Conservation (phyloP, 92 coral and sea anemone genomes). For the Metridium senile region DNA sequence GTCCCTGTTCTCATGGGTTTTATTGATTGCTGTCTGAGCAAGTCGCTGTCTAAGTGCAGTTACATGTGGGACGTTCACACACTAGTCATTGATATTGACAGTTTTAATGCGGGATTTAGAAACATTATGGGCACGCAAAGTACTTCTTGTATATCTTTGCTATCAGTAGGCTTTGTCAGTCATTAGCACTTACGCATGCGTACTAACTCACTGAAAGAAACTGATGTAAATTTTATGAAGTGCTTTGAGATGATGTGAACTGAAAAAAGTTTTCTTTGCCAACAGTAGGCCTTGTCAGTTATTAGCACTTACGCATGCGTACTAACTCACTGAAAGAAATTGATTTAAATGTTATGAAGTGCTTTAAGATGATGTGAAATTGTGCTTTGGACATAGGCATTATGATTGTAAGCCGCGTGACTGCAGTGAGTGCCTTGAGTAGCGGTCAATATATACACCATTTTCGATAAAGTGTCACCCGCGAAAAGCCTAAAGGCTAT, state of each 20-base stretch:
- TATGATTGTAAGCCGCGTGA: no score
- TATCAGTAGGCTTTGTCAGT: background rate
- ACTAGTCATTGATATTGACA: slow-evolving; percentile 25
- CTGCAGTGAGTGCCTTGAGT: no score
- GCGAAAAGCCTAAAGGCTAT: no score
- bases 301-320: background rate
- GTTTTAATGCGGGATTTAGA: slow-evolving; percentile 23
- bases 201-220: background rate
- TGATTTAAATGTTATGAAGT: no score
- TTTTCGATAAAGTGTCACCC: no score
- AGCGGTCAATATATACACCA: no score
- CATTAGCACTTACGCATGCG: background rate
- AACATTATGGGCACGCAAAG: slow-evolving; percentile 15
- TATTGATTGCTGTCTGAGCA: slow-evolving; percentile 6
- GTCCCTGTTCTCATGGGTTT: no score
- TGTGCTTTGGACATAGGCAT: no score
- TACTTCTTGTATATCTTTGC: slow-evolving; percentile 11
- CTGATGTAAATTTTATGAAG: no score
- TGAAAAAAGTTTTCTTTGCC: no score
- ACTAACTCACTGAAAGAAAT: background rate
- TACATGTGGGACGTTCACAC: slow-evolving; percentile 29
- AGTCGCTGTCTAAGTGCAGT: background rate
- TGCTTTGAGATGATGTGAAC: no score
- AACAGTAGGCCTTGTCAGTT: background rate
- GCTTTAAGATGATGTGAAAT: no score